Base-by-base conservation (phyloP, 2,888 invertebrate species). In the Acleris literana region DNA sequence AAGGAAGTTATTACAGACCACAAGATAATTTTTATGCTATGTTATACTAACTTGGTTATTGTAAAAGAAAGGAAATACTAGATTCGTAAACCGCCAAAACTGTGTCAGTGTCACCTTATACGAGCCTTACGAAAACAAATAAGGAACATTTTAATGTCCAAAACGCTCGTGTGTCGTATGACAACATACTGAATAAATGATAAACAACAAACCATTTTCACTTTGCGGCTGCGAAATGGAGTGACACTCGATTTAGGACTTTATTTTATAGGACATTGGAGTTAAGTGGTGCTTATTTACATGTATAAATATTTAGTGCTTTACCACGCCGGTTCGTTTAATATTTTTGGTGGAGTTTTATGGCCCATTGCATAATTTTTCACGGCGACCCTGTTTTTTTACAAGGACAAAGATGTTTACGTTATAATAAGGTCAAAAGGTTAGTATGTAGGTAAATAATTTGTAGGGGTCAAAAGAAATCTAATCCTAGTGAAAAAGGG, bases 181-280 rank as follows among this genome's bases (percentile, higher is more conserved):
- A 61, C 65, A 61, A 65, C 56, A 65, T 22, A 13, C 52, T 61
- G 60, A 65, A 65, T 65, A 65, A 65, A 61, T 65, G 60, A 65
- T 62, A 46, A 61, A 61, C 56, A 46, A 17, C 46, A 46, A 46
- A 46, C 57, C 22, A 56, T 56, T 62, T 66, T 62, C 29, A 57
- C 51, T 57, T 57, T 66, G 52, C 62, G 39, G 66, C 56, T 20
- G 22, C 56, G 53, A 33, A 61, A 66, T 57, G 62, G 39, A 62
- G 52, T 62, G 48, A 20, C 52, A 43, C 22, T 56, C 57, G 44
- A 62, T 66, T 52, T 57, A 53, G 22, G 51, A 22, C 65, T 56
- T 20, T 65, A 65, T 55, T 16, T 20, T 5, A 57, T 43, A 16
- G 25, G 51, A 49, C 60, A 44, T 63, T 57, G 18, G n/a, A 25